Evolutionary conservation across 2,113 vertebrate species (phyloP).

Genomic region (Hippocampus zosterae): DNA sequence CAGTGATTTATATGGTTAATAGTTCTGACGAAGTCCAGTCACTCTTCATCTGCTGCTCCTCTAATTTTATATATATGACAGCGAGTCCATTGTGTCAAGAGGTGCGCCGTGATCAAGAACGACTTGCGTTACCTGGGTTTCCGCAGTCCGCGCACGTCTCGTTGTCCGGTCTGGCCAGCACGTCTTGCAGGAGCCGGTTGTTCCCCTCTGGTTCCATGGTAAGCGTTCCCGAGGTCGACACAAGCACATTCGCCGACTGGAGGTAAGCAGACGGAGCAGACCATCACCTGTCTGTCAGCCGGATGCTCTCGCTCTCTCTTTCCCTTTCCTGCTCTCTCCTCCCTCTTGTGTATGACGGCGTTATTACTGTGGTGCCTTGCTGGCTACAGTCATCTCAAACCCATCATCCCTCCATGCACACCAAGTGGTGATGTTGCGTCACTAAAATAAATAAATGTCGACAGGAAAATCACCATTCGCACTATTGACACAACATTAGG

Average conservation of each 20-base stretch:
- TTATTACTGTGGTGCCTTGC: constrained; percentile 6
- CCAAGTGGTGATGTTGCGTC: constrained; percentile 36
- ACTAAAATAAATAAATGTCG: neutral
- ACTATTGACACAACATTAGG: too few species aligned
- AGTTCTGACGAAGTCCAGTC: too few species aligned
- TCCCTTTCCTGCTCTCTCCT: constrained; percentile 23
- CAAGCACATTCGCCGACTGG: constrained; percentile 45
- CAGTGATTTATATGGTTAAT: constrained; percentile 5
- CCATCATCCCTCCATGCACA: constrained; percentile 19
- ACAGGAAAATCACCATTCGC: neutral
- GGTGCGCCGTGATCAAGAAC: neutral
- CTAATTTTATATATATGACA: neutral
- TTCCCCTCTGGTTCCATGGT: constrained; percentile 63
- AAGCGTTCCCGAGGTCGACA: constrained; percentile 25
- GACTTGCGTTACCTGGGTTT: constrained; percentile 57
- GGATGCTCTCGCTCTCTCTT: constrained; percentile 13
- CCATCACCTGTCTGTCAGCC: constrained; percentile 46
- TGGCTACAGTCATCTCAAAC: neutral
- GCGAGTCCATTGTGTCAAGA: neutral
- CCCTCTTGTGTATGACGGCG: neutral
- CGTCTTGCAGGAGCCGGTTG: constrained; percentile 60
- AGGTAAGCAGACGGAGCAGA: neutral
- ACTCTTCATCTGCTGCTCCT: too few species aligned
- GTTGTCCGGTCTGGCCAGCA: constrained; percentile 57
- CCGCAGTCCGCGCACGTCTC: constrained; percentile 67